phyloP scores from a whole-genome alignment of 2,888 invertebrate genomes.

The Amphipyra berbera region DNA sequence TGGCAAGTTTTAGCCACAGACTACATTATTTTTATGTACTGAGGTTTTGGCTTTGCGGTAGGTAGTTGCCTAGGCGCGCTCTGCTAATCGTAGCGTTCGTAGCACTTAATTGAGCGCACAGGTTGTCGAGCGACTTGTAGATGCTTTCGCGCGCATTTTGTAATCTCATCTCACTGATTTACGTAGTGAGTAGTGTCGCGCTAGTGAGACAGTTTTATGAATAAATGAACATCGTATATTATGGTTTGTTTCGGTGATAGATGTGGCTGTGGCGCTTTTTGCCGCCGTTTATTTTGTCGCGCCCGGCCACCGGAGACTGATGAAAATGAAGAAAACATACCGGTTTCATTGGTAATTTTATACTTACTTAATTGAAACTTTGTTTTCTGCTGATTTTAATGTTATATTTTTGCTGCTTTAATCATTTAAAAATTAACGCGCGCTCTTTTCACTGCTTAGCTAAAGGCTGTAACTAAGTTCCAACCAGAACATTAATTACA shows the following conservation, averaged over 20 bases:
- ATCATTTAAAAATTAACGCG: background rate
- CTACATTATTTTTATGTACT: too few species aligned
- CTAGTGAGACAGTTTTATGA: slow-evolving; percentile 53
- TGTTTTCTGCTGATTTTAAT: slow-evolving; percentile 2
- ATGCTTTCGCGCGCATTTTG: slow-evolving; percentile 63
- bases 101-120: too few species aligned
- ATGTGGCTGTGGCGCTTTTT: slow-evolving; percentile 80
- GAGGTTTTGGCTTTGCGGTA: too few species aligned
- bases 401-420: background rate
- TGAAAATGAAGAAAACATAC: slow-evolving; percentile 63
- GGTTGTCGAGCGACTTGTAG: slow-evolving; percentile 70
- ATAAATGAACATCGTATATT: slow-evolving; percentile 47
- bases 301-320: slow-evolving; percentile 58
- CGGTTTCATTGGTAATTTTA: slow-evolving; percentile 74
- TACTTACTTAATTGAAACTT: slow-evolving; percentile 3
- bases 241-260: slow-evolving; percentile 75
- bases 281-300: slow-evolving; percentile 81
- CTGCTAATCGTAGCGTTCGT: slow-evolving; percentile 52
- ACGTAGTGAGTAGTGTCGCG: slow-evolving; percentile 47
- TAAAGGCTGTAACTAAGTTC: slow-evolving; percentile 12
- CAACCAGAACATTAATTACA: slow-evolving; percentile 4
- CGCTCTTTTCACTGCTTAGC: slow-evolving; percentile 26
- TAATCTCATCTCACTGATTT: slow-evolving; percentile 43
- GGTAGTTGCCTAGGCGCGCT: slow-evolving; percentile 57
- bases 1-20: too few species aligned